phyloP scores from a whole-genome alignment of 2,888 invertebrate genomes.

The Leptopilina myrica region DNA sequence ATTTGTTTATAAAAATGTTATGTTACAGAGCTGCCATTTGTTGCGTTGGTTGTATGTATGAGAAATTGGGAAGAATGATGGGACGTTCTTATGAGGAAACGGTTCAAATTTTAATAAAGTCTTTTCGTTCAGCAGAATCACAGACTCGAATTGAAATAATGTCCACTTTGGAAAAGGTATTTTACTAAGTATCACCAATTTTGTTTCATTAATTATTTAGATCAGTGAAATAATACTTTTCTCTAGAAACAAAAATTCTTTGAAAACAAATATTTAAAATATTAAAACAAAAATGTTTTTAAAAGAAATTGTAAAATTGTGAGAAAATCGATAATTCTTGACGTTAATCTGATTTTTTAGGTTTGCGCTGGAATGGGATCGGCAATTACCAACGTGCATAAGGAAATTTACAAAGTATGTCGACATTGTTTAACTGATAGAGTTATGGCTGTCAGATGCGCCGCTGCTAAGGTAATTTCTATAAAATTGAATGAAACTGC shows the following conservation, averaged over 20 bases:
- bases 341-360: slow-evolving; percentile 70
- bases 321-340: slow-evolving; percentile 2
- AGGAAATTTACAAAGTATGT: slow-evolving; percentile 94
- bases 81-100: slow-evolving; percentile 99
- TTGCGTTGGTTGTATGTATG: slow-evolving; percentile 97
- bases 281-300: too few relatives aligned
- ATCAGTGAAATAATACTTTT: too few relatives aligned
- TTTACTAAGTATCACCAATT: slow-evolving; percentile 19
- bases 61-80: slow-evolving; percentile 98
- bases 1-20: too few relatives aligned
- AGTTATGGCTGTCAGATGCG: slow-evolving; percentile 94
- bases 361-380: slow-evolving; percentile 96
- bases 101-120: slow-evolving; percentile 92
- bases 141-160: slow-evolving; percentile 98
- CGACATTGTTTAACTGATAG: slow-evolving; percentile 93
- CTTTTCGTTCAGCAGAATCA: slow-evolving; percentile 95
- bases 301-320: too few relatives aligned
- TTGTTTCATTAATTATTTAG: too few relatives aligned
- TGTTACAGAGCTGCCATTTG: slow-evolving; percentile 92
- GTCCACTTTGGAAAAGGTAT: slow-evolving; percentile 95
- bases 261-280: too few relatives aligned
- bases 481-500: neutral
- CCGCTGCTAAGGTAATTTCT: slow-evolving; percentile 86
- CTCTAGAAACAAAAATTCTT: too few relatives aligned
- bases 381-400: slow-evolving; percentile 90